A percentile compares a stretch with the other conserved stretches of the same genome.
Evolutionary conservation across 2,113 vertebrate species (phyloP).

Genomic region (Osmerus eperlanus): DNA sequence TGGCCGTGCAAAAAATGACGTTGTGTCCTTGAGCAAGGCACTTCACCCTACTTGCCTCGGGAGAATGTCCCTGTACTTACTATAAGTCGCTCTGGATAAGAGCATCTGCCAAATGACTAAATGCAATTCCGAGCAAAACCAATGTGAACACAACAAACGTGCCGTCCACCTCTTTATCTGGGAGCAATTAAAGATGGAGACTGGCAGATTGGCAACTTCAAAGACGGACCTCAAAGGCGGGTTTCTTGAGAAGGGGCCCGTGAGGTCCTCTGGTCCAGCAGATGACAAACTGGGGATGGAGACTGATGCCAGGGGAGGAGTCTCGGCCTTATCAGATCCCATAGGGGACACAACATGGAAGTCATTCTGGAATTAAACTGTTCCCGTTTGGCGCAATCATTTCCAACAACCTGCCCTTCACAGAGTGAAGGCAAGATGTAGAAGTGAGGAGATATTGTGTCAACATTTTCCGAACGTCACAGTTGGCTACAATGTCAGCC

Average conservation of each 20-base stretch:
- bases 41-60: too few species aligned
- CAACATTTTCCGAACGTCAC: too few species aligned
- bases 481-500: too few species aligned
- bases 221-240: slow-evolving; percentile 56
- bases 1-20: too few species aligned
- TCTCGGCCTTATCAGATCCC: slow-evolving; percentile 36
- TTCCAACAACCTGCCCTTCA: neutral
- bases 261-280: too few species aligned
- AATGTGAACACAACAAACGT: slow-evolving; percentile 27
- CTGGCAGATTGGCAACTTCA: slow-evolving; percentile 59
- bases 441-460: too few species aligned
- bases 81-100: too few species aligned
- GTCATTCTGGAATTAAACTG: slow-evolving; percentile 21
- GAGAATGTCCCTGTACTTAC: too few species aligned
- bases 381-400: neutral
- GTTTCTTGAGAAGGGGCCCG: slow-evolving; percentile 9
- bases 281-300: too few species aligned
- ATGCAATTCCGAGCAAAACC: too few species aligned
- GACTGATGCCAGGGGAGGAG: slow-evolving; percentile 5
- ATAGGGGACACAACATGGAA: slow-evolving; percentile 26
- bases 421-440: neutral
- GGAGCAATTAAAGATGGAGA: slow-evolving; percentile 71
- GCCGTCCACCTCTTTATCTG: slow-evolving; percentile 63
- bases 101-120: too few species aligned
- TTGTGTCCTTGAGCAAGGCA: too few species aligned